Conservation (phyloP, 92 coral and sea anemone genomes). For the Heteractis magnifica region DNA sequence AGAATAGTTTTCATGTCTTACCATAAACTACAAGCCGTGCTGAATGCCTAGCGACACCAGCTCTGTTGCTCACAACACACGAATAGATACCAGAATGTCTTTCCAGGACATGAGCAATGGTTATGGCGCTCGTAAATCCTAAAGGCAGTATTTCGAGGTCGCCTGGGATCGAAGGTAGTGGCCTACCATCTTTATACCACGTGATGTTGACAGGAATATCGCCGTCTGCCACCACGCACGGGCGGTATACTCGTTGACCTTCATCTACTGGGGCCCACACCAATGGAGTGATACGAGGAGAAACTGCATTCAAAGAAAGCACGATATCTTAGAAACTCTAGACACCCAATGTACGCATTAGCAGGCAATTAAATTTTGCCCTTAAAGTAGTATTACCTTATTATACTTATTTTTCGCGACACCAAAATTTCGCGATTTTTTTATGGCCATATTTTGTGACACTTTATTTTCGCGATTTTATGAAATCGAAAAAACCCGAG, state of each 20-base stretch:
- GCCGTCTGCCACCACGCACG: slow-evolving; percentile 41
- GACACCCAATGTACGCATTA: too few species aligned
- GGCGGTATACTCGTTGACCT: slow-evolving; percentile 26
- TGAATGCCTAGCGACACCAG: slow-evolving; percentile 63
- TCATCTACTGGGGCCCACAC: slow-evolving; percentile 44
- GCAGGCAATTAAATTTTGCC: too few species aligned
- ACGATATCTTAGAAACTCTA: not conserved
- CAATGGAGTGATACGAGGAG: slow-evolving; percentile 48
- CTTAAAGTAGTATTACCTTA: too few species aligned
- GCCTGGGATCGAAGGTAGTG: slow-evolving; percentile 29
- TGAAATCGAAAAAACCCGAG: too few species aligned
- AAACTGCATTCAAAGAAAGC: slow-evolving; percentile 19
- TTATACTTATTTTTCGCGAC: too few species aligned
- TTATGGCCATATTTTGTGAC: too few species aligned
- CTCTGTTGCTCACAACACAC: slow-evolving; percentile 68
- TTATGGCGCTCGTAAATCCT: slow-evolving; percentile 1
- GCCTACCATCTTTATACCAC: slow-evolving; percentile 72
- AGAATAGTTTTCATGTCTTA: slow-evolving; percentile 31
- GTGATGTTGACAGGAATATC: slow-evolving; percentile 40
- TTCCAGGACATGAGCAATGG: slow-evolving; percentile 28
- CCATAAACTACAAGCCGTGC: slow-evolving; percentile 75
- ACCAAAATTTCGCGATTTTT: too few species aligned
- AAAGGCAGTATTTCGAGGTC: slow-evolving; percentile 15
- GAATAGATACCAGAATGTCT: slow-evolving; percentile 82
- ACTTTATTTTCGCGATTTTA: too few species aligned